These are phyloP conservation scores for Panagrolaimus sp. DNA, from an alignment of 1,140 invertebrate species.

Conservation along the genomic window DNA sequence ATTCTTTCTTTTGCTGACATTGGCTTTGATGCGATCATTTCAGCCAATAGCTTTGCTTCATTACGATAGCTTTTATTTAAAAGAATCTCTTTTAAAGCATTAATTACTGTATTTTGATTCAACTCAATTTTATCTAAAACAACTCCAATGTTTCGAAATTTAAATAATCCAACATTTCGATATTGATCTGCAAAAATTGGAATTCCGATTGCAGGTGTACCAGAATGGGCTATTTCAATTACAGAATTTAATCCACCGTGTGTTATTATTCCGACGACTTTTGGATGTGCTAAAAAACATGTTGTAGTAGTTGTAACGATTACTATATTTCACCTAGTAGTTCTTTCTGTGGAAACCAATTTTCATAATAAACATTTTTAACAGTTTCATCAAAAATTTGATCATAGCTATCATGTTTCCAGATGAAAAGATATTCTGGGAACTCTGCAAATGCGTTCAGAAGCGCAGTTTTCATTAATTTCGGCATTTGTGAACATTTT, in stretches of 20 bases:
- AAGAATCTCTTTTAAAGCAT: background rate
- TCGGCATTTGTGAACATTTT: slow-evolving; percentile 20
- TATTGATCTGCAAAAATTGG: slow-evolving; percentile 6
- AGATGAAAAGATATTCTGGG: background rate
- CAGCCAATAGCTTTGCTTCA: background rate
- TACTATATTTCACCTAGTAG: background rate
- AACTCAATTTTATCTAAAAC: background rate
- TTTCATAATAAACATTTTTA: background rate
- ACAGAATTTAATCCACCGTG: slow-evolving; percentile 14
- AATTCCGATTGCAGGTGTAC: background rate
- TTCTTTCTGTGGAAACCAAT: slow-evolving; percentile 2
- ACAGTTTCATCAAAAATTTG: background rate
- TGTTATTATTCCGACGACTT: slow-evolving; percentile 9
- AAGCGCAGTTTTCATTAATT: slow-evolving; percentile 24
- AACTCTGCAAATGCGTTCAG: slow-evolving; percentile 16
- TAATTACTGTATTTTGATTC: background rate
- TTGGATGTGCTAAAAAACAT: slow-evolving; percentile 18
- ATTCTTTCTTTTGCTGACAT: background rate
- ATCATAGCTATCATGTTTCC: background rate
- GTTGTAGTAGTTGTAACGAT: no score
- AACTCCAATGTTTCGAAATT: background rate
- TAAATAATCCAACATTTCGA: background rate
- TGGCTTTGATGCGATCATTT: background rate
- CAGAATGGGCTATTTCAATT: background rate
- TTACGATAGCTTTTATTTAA: background rate